Evolutionary conservation across 2,797 vertebrate species (phyloP).

Genomic region (Florisuga fusca): DNA sequence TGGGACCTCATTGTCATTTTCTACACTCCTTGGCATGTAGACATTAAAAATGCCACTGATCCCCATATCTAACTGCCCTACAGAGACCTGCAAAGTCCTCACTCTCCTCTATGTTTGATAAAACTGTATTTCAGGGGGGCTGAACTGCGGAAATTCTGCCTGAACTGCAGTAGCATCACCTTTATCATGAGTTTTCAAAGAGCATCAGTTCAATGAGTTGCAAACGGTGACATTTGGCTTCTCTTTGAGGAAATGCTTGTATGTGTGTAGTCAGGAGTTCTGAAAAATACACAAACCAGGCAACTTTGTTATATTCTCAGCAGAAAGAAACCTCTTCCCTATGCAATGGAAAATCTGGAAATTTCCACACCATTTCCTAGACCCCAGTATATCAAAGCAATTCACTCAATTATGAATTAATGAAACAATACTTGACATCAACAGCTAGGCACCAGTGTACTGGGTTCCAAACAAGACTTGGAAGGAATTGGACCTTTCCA

Average conservation of each 20-base stretch:
- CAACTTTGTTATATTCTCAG: not conserved
- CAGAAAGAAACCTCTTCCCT: not conserved
- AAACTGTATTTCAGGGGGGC: not conserved
- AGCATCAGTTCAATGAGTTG: not conserved
- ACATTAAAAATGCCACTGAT: not conserved
- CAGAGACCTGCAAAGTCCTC: not conserved
- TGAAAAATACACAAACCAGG: not conserved
- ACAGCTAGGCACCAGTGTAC: not conserved
- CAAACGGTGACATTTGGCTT: not conserved
- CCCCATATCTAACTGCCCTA: no score
- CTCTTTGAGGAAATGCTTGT: not conserved
- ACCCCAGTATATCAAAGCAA: not conserved
- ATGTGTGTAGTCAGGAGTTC: not conserved
- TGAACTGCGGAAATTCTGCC: not conserved
- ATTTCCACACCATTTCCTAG: not conserved
- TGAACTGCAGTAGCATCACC: not conserved
- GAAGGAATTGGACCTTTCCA: not conserved
- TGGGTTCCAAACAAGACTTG: fast-evolving
- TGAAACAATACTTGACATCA: not conserved
- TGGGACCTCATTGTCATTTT: not conserved
- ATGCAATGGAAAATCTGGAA: not conserved
- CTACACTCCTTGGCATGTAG: no score
- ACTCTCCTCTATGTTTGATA: not conserved
- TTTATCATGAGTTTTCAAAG: not conserved
- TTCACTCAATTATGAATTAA: not conserved